Evolutionary conservation across 2,113 vertebrate species (phyloP).

Genomic region (Ptyas mucosa): DNA sequence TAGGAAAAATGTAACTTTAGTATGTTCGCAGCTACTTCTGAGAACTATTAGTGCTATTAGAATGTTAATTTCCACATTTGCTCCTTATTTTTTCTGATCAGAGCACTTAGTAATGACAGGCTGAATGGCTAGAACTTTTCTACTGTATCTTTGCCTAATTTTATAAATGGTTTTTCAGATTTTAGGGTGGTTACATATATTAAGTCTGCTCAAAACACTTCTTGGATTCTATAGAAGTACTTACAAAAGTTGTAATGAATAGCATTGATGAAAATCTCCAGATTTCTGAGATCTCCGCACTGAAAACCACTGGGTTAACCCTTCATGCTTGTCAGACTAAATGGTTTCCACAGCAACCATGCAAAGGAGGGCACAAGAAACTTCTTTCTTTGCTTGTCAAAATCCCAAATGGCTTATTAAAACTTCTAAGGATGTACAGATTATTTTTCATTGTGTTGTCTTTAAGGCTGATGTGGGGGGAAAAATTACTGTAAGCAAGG

Average conservation of each 20-base stretch:
- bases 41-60: background rate
- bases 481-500: constrained; percentile 8
- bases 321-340: constrained; percentile 45
- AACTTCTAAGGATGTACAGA: constrained; percentile 31
- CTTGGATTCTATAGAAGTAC: constrained; percentile 6
- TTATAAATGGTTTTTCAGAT: background rate
- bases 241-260: constrained; percentile 26
- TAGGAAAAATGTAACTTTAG: background rate
- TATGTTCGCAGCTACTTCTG: constrained; percentile 1
- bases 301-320: constrained; percentile 45
- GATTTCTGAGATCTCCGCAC: constrained; percentile 44
- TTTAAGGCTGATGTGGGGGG: constrained; percentile 30
- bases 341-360: constrained; percentile 71
- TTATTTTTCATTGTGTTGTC: constrained; percentile 33
- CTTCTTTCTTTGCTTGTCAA: constrained; percentile 49
- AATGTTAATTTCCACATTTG: constrained; percentile 12
- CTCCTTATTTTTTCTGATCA: background rate
- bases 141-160: background rate
- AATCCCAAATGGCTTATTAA: constrained; percentile 47
- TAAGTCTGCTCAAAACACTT: constrained; percentile 11
- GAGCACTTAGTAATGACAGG: background rate
- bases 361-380: constrained; percentile 44
- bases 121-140: background rate
- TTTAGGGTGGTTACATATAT: background rate
- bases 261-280: constrained; percentile 31